Evolutionary conservation across 2,113 vertebrate species (phyloP).

Genomic region (Pipa parva): DNA sequence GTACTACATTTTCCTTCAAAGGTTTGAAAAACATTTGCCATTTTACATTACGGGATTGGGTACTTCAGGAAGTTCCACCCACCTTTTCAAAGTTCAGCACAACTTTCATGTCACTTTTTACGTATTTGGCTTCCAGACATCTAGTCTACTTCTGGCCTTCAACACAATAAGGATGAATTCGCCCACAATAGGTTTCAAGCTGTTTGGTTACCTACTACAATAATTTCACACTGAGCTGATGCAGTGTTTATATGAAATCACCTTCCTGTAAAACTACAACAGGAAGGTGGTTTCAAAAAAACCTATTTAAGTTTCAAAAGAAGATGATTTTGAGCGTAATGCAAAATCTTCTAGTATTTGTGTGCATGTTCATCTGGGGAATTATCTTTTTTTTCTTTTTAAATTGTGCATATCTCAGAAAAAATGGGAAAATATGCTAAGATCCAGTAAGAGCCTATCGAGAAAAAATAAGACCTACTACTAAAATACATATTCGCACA

Average conservation of each 20-base stretch:
- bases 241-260: constrained; percentile 17
- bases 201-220: constrained; percentile 19
- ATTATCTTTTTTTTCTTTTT: no score
- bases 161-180: constrained; percentile 14
- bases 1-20: no score
- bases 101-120: constrained; percentile 22
- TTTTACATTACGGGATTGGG: not conserved
- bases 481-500: no score
- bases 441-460: no score
- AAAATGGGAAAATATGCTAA: not conserved
- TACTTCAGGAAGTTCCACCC: constrained; percentile 5
- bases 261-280: constrained; percentile 30
- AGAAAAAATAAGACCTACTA: no score
- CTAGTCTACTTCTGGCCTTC: constrained; percentile 11
- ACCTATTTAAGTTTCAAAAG: no score
- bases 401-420: no score
- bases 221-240: constrained; percentile 12
- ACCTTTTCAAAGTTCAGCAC: constrained; percentile 3
- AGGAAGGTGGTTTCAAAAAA: constrained; percentile 2
- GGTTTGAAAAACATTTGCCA: no score
- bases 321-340: no score
- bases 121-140: constrained; percentile 22
- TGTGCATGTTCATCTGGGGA: no score
- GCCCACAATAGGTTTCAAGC: constrained; percentile 22
- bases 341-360: no score